Base-by-base conservation (phyloP, 2,888 invertebrate species). In the Melanostoma scalare region DNA sequence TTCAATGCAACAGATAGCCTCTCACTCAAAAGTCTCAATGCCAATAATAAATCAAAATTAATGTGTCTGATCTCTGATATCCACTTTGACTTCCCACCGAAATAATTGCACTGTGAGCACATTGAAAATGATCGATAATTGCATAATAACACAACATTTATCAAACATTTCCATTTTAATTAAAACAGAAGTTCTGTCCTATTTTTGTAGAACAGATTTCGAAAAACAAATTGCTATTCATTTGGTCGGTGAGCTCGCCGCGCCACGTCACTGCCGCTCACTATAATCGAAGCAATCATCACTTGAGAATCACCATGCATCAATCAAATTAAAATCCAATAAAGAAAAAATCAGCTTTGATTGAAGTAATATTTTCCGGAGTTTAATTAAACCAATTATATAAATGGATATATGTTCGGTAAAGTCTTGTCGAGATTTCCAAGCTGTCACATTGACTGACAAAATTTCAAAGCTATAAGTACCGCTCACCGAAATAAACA, bases 321-420 rank as follows among this genome's bases (percentile, higher is more conserved):
- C 81, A 81, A 81, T 81, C 81, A 72, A 81, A 81, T 81, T 81
- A 81, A 81, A 81, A 81, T 76, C 76, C 81, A 81, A 81, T 81
- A 81, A 81, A 20, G 20, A 20, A 20, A 20, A 81, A 81, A 48
- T 81, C 65, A 72, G 67, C 56, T 40, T 33, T 65, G 76, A 75
- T 60, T 81, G 76, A 76, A 69, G 76, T 35, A 52, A 73, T 61
- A 50, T 48, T 38, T 73, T 55, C 61, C 55, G 33, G 60, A 76
- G 60, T 61, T 67, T 67, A 81, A 76, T 81, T 76, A 76, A 81
- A 72, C 67, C 81, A 81, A 81, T 81, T 71, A 81, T 72, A 48
- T 50, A 60, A 10, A 20, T 6, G 42, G 52, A 44, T 6, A 58
- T 60, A 6, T 3, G 56, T 10, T 55, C 36, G 9, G 33, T 10